Base-by-base conservation (phyloP, 1,140 invertebrate genomes). In the Nilaparvata lugens region DNA sequence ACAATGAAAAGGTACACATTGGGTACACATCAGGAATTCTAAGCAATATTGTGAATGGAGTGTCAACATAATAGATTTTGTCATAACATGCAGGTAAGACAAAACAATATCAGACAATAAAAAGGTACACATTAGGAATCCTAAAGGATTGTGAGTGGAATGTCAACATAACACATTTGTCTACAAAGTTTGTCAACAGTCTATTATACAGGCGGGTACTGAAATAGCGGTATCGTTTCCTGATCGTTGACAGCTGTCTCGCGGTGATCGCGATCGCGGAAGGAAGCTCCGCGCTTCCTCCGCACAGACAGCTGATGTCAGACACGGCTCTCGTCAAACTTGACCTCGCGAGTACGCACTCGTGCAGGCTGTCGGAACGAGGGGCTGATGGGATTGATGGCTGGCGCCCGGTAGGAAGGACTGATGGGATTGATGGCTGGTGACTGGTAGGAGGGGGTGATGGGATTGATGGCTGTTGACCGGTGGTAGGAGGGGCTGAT, bases 311-410 rank as follows among this genome's bases (percentile, higher is more conserved):
- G 52, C 31, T 62, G 58, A 35, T 57, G 65, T 66, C 65, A 66
- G 61, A 66, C 65, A 19, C 64, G 64, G 56, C 63, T 71, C 70
- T 80, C 78, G 45, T 76, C 76, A 66, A 80, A 80, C 68, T 79
- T 80, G 14, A 80, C 78, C 65, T 78, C 78, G n/a, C 78, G 67
- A 2, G 70, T 70, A 35, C 74, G 71, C 4, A 11, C 13, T 2
- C 31, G 31, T 11, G 31, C 2, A 4, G 73, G 68, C 67, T 74
- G 73, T 3, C 75, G 75, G 6, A 72, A 64, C 6, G 71, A 71
- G n/a, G 58, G 13, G 71, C 70, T 43, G 69, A 70, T 16, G 72
- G 73, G n/a, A 69, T 70, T 35, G 69, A 67, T 16, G 58, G 59
- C 62, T 52, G 21, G 40, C 63, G 63, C 55, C 67, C 64, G 53